Percentiles rank a stretch among this genome's conserved stretches.
Evolutionary conservation across 2,113 vertebrate species (phyloP).

Genomic region (Pangasianodon gigas): DNA sequence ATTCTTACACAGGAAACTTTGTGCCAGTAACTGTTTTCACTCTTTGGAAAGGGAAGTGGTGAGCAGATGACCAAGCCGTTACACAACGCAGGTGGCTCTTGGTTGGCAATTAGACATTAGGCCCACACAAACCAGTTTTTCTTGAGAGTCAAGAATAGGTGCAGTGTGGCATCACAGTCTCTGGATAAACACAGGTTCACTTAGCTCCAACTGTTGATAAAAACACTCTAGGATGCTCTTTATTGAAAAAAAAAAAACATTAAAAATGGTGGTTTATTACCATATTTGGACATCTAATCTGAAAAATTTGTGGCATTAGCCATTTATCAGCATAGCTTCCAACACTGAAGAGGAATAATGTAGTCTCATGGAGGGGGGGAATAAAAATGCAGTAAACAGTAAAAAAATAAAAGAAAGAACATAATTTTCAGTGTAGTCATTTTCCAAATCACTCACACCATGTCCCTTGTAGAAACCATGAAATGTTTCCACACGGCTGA

Average conservation of each 20-base stretch:
- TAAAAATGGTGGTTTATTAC: too few relatives aligned
- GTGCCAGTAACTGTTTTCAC: constrained; percentile 3
- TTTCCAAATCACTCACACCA: background rate
- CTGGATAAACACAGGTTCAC: background rate
- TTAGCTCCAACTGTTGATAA: background rate
- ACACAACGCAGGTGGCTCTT: constrained; percentile 36
- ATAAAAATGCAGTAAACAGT: background rate
- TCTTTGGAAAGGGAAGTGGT: constrained; percentile 45
- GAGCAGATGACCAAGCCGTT: constrained; percentile 42
- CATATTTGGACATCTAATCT: background rate
- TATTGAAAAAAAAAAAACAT: background rate
- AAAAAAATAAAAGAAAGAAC: background rate
- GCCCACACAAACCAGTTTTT: constrained; percentile 47
- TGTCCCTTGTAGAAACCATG: background rate
- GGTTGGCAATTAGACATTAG: background rate
- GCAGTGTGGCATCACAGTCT: constrained; percentile 18
- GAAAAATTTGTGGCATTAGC: background rate
- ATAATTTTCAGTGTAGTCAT: background rate
- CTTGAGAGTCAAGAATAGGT: constrained; percentile 37
- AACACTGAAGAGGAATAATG: background rate
- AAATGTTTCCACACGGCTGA: background rate
- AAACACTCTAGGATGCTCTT: background rate
- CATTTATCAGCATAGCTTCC: background rate
- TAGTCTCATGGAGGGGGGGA: background rate
- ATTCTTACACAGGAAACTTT: constrained; percentile 20